Percentiles rank a stretch among this genome's conserved stretches.
Conservation (phyloP, 2,888 invertebrate species). For the Autographa pulchrina region DNA sequence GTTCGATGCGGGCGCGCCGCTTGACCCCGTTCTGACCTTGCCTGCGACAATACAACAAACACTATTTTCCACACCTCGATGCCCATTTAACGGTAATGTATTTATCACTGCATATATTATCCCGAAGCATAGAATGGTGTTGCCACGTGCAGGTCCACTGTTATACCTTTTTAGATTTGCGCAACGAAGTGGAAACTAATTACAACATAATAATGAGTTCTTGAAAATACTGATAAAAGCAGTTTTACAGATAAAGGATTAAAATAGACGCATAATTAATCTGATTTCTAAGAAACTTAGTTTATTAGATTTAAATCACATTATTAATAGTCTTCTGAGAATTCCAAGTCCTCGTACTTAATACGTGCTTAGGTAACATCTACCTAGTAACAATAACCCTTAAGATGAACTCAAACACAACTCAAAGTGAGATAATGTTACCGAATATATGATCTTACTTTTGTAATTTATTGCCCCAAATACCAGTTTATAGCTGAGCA, state of each 20-base stretch:
- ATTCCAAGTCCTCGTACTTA: neutral
- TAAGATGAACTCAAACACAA: slow-evolving; percentile 21
- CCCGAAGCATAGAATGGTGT: neutral
- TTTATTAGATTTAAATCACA: too few relatives aligned
- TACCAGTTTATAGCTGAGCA: slow-evolving; percentile 54
- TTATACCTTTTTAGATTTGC: too few relatives aligned
- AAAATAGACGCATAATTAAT: too few relatives aligned
- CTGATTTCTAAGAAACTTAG: too few relatives aligned
- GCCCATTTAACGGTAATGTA: slow-evolving; percentile 11
- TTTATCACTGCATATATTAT: neutral
- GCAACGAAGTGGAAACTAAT: too few relatives aligned
- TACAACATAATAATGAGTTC: too few relatives aligned
- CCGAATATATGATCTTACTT: slow-evolving; percentile 49
- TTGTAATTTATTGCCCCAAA: slow-evolving; percentile 52
- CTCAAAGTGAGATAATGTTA: slow-evolving; percentile 40
- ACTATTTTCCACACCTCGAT: slow-evolving; percentile 32
- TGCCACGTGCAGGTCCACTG: neutral
- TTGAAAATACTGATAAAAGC: too few relatives aligned
- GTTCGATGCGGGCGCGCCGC: slow-evolving; percentile 65
- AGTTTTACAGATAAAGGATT: too few relatives aligned
- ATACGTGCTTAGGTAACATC: neutral
- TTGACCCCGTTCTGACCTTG: slow-evolving; percentile 71
- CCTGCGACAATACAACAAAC: slow-evolving; percentile 55
- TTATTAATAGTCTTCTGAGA: too few relatives aligned
- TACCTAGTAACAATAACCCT: slow-evolving; percentile 11